phyloP scores from a whole-genome alignment of 2,888 invertebrate species.

The Crepidodera aurea region DNA sequence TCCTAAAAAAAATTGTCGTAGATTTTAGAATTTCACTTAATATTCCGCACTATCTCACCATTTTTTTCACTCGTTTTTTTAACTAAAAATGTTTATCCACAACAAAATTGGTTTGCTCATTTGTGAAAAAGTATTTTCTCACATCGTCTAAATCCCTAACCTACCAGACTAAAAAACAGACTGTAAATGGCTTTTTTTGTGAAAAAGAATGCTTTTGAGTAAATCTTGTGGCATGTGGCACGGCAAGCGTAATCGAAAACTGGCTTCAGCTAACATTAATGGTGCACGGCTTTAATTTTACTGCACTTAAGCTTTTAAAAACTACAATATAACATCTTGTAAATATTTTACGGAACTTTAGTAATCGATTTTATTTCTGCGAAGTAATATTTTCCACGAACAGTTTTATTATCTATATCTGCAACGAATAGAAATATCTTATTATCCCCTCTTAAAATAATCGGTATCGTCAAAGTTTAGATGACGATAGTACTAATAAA shows the following conservation, averaged over 20 bases:
- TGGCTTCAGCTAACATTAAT: conserved; percentile 10
- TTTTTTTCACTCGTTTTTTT: too few relatives aligned
- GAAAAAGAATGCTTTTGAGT: not conserved
- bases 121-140: not conserved
- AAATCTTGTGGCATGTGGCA: conserved; percentile 6
- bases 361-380: not conserved
- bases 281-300: conserved; percentile 14
- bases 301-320: conserved; percentile 15
- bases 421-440: too few relatives aligned
- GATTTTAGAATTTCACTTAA: too few relatives aligned
- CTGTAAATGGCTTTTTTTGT: conserved; percentile 1
- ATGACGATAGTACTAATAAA: too few relatives aligned
- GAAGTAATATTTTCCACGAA: too few relatives aligned
- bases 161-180: conserved; percentile 13
- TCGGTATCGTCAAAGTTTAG: too few relatives aligned
- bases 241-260: not conserved
- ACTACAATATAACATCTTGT: too few relatives aligned
- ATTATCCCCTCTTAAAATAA: too few relatives aligned
- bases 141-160: conserved; percentile 15
- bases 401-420: too few relatives aligned
- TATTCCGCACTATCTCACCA: too few relatives aligned
- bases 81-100: too few relatives aligned
- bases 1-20: too few relatives aligned
- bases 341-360: conserved; percentile 1
- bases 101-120: conserved; percentile 10